Conservation (phyloP, 2,888 invertebrate species). For the Temnothorax ravouxi region DNA sequence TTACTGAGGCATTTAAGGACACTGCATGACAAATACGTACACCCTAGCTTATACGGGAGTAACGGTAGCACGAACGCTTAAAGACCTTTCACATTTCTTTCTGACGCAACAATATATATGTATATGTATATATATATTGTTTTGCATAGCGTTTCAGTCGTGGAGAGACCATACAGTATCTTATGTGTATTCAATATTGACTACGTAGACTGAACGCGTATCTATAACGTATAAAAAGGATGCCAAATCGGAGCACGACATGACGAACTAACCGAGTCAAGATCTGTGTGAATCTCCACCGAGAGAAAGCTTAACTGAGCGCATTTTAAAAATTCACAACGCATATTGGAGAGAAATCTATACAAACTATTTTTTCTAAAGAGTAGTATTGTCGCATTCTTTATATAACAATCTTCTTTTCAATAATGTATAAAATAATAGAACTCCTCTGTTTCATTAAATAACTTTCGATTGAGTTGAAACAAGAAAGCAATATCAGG, state of each 20-base stretch:
- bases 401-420: slow-evolving; percentile 48
- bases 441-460: slow-evolving; percentile 44
- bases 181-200: slow-evolving; percentile 61
- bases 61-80: slow-evolving; percentile 85
- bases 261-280: slow-evolving; percentile 33
- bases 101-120: slow-evolving; percentile 6
- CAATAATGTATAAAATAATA: slow-evolving; percentile 45
- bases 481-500: slow-evolving; percentile 78
- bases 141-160: slow-evolving; percentile 64
- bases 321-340: slow-evolving; percentile 60
- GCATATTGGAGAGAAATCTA: slow-evolving; percentile 55
- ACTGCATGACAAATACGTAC: slow-evolving; percentile 90
- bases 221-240: slow-evolving; percentile 51
- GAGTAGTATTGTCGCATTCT: slow-evolving; percentile 34
- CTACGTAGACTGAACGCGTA: slow-evolving; percentile 66
- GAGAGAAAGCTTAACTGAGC: slow-evolving; percentile 55
- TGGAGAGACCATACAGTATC: slow-evolving; percentile 65
- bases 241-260: slow-evolving; percentile 61
- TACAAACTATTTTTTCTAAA: slow-evolving; percentile 58
- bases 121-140: slow-evolving; percentile 43
- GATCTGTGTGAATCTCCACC: slow-evolving; percentile 61
- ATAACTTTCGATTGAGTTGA: slow-evolving; percentile 53
- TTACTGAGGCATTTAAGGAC: slow-evolving; percentile 91
- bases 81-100: slow-evolving; percentile 59
- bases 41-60: slow-evolving; percentile 85